Evolutionary conservation across 1,140 invertebrate genomes (phyloP), one percentile per base, ranked within the genome.

Genomic region (Drosophila persimilis): DNA sequence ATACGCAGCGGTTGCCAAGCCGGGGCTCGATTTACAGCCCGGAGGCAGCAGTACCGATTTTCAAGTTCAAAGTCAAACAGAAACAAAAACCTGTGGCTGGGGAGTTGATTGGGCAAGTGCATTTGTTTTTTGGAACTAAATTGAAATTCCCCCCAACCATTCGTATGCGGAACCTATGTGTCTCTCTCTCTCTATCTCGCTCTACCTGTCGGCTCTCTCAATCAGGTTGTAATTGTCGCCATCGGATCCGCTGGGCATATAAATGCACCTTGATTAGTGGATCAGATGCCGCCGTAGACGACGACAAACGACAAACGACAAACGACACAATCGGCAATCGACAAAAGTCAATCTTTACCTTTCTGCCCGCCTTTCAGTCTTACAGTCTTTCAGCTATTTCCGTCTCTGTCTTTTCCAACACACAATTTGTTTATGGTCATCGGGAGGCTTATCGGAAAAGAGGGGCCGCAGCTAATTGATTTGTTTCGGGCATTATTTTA

Each of bases 241-340:
- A 60, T 44, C n/a, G 22, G 52, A 66, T 57, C 31, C 47, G 41
- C 11, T 44, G 31, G 52, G 56, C 64, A 72, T 53, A 72, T 72
- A 72, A 71, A 72, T 73, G 70, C 70, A 54, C 15, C 51, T 72
- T 62, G 67, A 72, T 73, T 62, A 72, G 54, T 60, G 56, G 43
- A 47, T 35, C 52, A 63, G 24, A 41, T 43, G 51, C 51, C 57
- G 57, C 13, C 57, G 26, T 8, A 29, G 24, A 20, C 48, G 29
- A 31, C 31, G 31, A 31, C 29, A 8, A 31, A 31, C 29, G 29
- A 31, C 29, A 8, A 31, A 31, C 29, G 29, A 31, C 29, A 8
- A 31, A 31, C 29, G 29, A 31, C 29, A 8, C 29, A 29, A 46
- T 15, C 15, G 39, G 13, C 35, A 39, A 60, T 29, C 43, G 59